Base-by-base conservation (phyloP, 2,888 invertebrate genomes). In the Cataglyphis livida region DNA sequence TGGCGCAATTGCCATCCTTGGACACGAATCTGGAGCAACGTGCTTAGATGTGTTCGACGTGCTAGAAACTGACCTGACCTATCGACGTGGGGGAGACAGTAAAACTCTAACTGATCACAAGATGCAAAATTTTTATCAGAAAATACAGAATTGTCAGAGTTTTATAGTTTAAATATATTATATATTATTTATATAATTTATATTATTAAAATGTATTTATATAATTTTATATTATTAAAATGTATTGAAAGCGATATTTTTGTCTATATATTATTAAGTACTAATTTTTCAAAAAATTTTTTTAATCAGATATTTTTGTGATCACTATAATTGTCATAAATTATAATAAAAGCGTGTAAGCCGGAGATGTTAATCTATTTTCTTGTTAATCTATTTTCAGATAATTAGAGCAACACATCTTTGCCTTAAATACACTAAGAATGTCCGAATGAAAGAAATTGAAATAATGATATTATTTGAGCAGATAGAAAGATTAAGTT, bases 1-100 rank as follows among this genome's bases (percentile, higher is more conserved):
- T 91, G 88, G 89, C 91, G 92, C 91, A 91, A 93, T 92, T 92
- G 84, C 91, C 91, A 92, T 93, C 91, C 92, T 92, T 92, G 92
- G 92, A 90, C 89, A 88, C 83, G 89, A 88, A 92, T 90, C 91
- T 92, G 87, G 92, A 92, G 91, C 92, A 91, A 75, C 83, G 84
- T 85, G 82, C 87, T 86, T 18, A 62, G 25, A 32, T 25, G 62
- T 64, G 79, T 18, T 18, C 32, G 61, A 73, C 74, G 21, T 70
- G 62, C 7, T 75, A 28, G 66, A 76, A 66, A 54, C 21, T 41
- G 66, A 76, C 54, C 54, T 54, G 66, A 76, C 76, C 54, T 66
- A 76, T 41, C 54, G 28, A 15, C 48, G 65, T 65, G 65, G 25
- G 18, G 10, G 21, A 76, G 54, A 57, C 15, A 41, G 15, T 41